phyloP scores from a whole-genome alignment of 35 echinoderm and acorn worm species.

The Heliocidaris tuberculata region DNA sequence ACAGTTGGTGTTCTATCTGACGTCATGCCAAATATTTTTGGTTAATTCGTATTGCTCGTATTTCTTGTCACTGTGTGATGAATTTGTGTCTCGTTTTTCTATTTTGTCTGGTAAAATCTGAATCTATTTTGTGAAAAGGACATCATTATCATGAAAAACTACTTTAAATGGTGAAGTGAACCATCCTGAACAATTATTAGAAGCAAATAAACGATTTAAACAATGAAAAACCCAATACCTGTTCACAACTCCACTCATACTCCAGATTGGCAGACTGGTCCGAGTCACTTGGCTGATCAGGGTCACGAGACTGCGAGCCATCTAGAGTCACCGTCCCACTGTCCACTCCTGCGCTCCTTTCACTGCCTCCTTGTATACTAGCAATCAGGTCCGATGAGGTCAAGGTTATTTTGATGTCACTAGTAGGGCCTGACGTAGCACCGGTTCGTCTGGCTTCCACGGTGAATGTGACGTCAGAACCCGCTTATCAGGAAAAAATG shows the following conservation, averaged over 20 bases:
- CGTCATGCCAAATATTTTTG: too few relatives aligned
- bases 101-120: too few relatives aligned
- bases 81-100: too few relatives aligned
- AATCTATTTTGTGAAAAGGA: too few relatives aligned
- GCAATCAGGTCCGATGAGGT: not conserved
- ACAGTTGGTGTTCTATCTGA: too few relatives aligned
- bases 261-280: not conserved
- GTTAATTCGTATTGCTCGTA: too few relatives aligned
- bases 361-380: not conserved
- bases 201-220: too few relatives aligned
- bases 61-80: too few relatives aligned
- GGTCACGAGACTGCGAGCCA: not conserved
- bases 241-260: not conserved
- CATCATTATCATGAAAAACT: too few relatives aligned
- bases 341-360: not conserved
- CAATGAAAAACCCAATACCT: not conserved
- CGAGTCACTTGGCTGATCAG: not conserved
- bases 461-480: not conserved
- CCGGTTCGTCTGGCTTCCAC: not conserved
- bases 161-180: too few relatives aligned
- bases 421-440: not conserved
- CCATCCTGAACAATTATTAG: too few relatives aligned
- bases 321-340: not conserved
- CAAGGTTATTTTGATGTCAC: not conserved
- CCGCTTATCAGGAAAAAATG: not conserved